These are phyloP conservation scores for Toxonevra muliebris DNA, from an alignment of 2,888 invertebrate species.

Conservation along the genomic window DNA sequence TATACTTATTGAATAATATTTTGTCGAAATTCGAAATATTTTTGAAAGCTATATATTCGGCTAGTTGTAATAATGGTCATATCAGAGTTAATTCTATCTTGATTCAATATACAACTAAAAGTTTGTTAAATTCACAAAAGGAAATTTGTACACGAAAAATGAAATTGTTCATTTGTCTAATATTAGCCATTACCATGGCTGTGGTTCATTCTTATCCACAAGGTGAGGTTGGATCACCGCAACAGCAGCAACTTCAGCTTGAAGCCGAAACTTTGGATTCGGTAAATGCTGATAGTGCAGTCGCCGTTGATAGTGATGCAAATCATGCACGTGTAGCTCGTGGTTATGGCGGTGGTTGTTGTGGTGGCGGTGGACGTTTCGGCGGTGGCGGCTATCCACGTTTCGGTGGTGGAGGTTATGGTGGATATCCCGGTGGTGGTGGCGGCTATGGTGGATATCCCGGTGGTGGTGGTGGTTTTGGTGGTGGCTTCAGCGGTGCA, in stretches of 20 bases:
- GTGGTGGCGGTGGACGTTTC: neutral
- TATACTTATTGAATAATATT: too few relatives aligned
- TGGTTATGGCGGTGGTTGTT: conserved; percentile 9
- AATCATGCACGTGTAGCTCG: conserved; percentile 44
- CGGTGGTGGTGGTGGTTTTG: conserved; percentile 12
- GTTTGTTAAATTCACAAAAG: too few relatives aligned
- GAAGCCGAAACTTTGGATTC: conserved; percentile 38
- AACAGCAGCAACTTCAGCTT: conserved; percentile 31
- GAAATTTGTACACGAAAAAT: conserved; percentile 30
- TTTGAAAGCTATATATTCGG: too few relatives aligned
- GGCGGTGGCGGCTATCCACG: conserved; percentile 10
- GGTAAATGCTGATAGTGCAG: conserved; percentile 34
- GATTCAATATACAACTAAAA: too few relatives aligned
- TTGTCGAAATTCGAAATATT: too few relatives aligned
- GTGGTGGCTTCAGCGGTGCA: conserved; percentile 22
- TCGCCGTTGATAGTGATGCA: conserved; percentile 37
- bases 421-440: conserved; percentile 4
- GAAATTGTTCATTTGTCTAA: conserved; percentile 38
- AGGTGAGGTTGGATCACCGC: neutral
- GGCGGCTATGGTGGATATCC: conserved; percentile 22
- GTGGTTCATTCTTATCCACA: conserved; percentile 27
- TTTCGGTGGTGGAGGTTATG: neutral
- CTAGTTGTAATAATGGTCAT: too few relatives aligned
- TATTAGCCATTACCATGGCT: conserved; percentile 39
- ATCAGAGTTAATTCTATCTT: too few relatives aligned